Evolutionary conservation across 2,888 invertebrate species (phyloP).

Genomic region (Cartodere bifasciata): DNA sequence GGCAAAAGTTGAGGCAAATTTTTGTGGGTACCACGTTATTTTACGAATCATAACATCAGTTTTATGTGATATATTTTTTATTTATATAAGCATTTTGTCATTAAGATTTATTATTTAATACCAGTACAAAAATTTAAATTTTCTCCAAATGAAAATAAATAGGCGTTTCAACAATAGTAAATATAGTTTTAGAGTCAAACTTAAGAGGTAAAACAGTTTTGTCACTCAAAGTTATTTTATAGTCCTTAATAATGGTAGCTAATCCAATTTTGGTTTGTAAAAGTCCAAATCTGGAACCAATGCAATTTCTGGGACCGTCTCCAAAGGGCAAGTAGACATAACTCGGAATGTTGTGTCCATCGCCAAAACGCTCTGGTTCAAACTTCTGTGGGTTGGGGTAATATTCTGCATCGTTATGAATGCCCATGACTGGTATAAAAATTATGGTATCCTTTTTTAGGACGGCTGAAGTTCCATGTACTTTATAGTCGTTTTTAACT

Average conservation of each 20-base stretch:
- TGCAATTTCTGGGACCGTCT: constrained; percentile 26
- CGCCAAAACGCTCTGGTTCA: constrained; percentile 17
- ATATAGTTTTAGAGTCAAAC: too few relatives aligned
- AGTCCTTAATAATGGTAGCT: constrained; percentile 15
- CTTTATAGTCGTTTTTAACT: constrained; percentile 18
- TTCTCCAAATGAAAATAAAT: too few relatives aligned
- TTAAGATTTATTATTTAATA: too few relatives aligned
- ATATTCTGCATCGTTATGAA: constrained; percentile 15
- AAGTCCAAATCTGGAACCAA: constrained; percentile 21
- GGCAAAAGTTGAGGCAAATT: too few relatives aligned
- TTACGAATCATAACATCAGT: too few relatives aligned
- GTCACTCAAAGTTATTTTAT: constrained; percentile 16
- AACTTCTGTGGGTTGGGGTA: constrained; percentile 16
- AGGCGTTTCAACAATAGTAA: too few relatives aligned
- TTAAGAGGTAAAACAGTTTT: constrained; percentile 14
- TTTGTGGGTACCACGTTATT: too few relatives aligned
- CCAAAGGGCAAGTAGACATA: constrained; percentile 24
- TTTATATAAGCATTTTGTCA: too few relatives aligned
- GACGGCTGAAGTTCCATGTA: constrained; percentile 23
- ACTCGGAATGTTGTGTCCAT: constrained; percentile 7
- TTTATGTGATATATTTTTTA: too few relatives aligned
- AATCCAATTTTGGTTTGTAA: constrained; percentile 15
- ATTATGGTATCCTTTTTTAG: constrained; percentile 26
- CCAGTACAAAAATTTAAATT: too few relatives aligned
- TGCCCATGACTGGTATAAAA: constrained; percentile 19